Conservation (phyloP, 1,140 invertebrate species). For the Gerris buenoi region DNA sequence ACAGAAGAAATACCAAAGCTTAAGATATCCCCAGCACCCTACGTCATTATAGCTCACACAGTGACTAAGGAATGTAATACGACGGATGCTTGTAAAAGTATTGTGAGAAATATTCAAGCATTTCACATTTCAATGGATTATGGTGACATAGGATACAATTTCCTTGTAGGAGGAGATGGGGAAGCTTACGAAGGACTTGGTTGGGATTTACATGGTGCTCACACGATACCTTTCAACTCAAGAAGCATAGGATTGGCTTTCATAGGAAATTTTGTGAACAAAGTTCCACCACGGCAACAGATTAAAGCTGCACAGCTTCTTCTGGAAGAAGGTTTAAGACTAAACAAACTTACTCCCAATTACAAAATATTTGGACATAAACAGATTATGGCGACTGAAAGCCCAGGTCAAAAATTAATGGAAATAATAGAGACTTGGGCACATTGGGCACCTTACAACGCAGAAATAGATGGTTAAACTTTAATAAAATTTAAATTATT, state of each 20-base stretch:
- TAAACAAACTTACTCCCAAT: slow-evolving; percentile 33
- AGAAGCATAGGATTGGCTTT: slow-evolving; percentile 49
- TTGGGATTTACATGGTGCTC: slow-evolving; percentile 39
- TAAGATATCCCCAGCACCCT: background rate
- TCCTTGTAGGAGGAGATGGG: slow-evolving; percentile 44
- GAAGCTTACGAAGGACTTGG: slow-evolving; percentile 47
- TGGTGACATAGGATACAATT: slow-evolving; percentile 34
- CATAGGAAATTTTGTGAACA: slow-evolving; percentile 44
- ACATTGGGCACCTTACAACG: slow-evolving; percentile 29
- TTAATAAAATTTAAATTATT: too few relatives aligned
- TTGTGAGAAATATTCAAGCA: background rate
- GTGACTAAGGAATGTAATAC: background rate
- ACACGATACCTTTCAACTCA: slow-evolving; percentile 43
- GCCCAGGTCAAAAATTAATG: slow-evolving; percentile 47
- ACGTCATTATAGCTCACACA: slow-evolving; percentile 1
- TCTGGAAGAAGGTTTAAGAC: slow-evolving; percentile 29
- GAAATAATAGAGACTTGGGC: slow-evolving; percentile 45
- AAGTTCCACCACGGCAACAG: slow-evolving; percentile 25
- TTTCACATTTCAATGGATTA: background rate
- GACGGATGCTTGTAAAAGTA: background rate
- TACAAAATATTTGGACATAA: slow-evolving; percentile 53
- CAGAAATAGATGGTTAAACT: background rate
- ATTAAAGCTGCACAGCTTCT: slow-evolving; percentile 17
- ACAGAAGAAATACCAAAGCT: background rate
- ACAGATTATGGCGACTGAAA: slow-evolving; percentile 48